phyloP scores from a whole-genome alignment of 2,113 vertebrate species.

The Spea bombifrons region DNA sequence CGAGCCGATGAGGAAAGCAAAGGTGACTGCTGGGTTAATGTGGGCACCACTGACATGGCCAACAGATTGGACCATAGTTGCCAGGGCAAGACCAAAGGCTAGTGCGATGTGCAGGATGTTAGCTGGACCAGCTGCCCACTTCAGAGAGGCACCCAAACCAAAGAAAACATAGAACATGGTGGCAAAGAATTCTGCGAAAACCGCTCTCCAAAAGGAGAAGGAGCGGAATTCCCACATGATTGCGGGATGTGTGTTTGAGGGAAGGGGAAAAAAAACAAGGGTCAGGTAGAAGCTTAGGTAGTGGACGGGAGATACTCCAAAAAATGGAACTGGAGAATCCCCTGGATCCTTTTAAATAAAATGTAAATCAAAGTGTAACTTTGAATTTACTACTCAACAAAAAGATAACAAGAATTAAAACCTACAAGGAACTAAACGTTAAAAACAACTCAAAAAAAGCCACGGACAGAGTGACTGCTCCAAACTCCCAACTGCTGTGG shows the following conservation, averaged over 20 bases:
- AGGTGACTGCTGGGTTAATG: constrained; percentile 88
- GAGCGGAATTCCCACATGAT: constrained; percentile 92
- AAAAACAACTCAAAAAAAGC: constrained; percentile 32
- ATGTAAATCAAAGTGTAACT: neutral
- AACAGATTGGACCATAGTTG: constrained; percentile 83
- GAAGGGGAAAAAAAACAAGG: constrained; percentile 31
- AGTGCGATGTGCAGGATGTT: constrained; percentile 81
- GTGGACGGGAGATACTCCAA: constrained; percentile 43
- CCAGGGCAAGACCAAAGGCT: constrained; percentile 86
- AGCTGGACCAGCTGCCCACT: constrained; percentile 79
- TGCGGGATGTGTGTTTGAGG: constrained; percentile 46
- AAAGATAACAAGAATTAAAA: constrained; percentile 24
- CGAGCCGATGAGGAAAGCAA: constrained; percentile 84
- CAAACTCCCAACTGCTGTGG: constrained; percentile 45
- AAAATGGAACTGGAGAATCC: neutral
- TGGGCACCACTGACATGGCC: constrained; percentile 90
- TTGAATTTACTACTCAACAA: constrained; percentile 8
- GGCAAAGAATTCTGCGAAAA: constrained; percentile 89
- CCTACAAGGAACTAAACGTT: constrained; percentile 32
- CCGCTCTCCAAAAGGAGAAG: constrained; percentile 90
- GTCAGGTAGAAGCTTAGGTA: constrained; percentile 38
- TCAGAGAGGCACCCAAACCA: constrained; percentile 84
- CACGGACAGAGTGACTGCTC: constrained; percentile 40
- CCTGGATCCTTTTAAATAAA: neutral
- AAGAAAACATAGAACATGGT: constrained; percentile 92